A percentile compares a stretch with the other conserved stretches of the same genome.
Conservation (phyloP, 53 echinoderm and acorn worm species). For the Apostichopus leukothele region DNA sequence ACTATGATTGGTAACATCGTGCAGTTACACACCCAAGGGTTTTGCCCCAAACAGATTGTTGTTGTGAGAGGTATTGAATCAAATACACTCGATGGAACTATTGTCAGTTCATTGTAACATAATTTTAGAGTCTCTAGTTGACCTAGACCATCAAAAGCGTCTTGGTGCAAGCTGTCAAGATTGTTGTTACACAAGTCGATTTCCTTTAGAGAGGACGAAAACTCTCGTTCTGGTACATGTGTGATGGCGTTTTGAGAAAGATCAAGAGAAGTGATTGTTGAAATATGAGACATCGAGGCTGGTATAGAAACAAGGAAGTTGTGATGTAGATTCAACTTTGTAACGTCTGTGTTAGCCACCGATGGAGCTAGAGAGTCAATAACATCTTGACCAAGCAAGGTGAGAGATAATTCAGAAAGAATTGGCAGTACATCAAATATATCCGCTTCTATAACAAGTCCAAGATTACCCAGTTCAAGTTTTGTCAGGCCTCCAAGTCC, state of each 20-base stretch:
- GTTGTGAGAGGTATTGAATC: background rate
- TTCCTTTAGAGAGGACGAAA: background rate
- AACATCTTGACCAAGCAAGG: constrained; percentile 21
- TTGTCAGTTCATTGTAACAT: background rate
- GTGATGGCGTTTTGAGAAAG: constrained; percentile 26
- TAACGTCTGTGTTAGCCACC: background rate
- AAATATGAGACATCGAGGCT: constrained; percentile 11
- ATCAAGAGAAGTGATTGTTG: constrained; percentile 20
- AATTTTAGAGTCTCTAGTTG: background rate
- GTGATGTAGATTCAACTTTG: constrained; percentile 23
- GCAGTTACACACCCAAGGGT: constrained; percentile 29
- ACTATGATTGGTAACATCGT: background rate
- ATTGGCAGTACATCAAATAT: constrained; percentile 12
- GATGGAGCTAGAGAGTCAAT: constrained; percentile 23
- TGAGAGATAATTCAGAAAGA: constrained; percentile 33
- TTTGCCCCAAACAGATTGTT: constrained; percentile 7
- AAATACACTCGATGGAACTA: background rate
- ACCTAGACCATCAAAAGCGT: background rate
- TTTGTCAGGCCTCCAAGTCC: background rate
- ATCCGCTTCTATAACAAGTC: background rate
- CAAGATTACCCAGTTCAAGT: constrained; percentile 23
- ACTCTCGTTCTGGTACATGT: background rate
- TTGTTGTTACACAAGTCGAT: constrained; percentile 3
- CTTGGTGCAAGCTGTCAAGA: background rate
- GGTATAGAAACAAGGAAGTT: constrained; percentile 32